Base-by-base conservation (phyloP, 1,140 invertebrate species). In the Babylonia areolata region DNA sequence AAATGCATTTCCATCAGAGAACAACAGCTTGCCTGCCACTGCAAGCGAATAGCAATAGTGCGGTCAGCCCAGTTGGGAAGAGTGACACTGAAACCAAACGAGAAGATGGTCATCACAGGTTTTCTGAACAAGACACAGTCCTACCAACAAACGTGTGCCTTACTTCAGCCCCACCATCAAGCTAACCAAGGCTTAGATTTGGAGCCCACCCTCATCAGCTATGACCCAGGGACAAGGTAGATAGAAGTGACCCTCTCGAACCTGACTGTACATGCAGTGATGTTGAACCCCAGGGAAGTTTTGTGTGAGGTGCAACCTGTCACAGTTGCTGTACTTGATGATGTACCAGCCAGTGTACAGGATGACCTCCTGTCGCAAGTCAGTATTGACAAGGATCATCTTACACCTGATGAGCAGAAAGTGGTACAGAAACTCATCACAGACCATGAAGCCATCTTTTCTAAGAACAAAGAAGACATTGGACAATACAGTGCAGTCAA, bases 1-100 rank as follows among this genome's bases (percentile, higher is more conserved):
- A n/a, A n/a, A n/a, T n/a, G n/a, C n/a, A n/a, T n/a, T n/a, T n/a
- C n/a, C n/a, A n/a, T n/a, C n/a, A n/a, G n/a, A n/a, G n/a, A n/a
- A n/a, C n/a, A n/a, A n/a, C n/a, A n/a, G n/a, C n/a, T n/a, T n/a
- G n/a, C n/a, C n/a, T n/a, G n/a, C n/a, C n/a, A n/a, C n/a, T n/a
- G n/a, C n/a, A n/a, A n/a, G n/a, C n/a, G n/a, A n/a, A n/a, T n/a
- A 79, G 86, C 85, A 6, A 33, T 90, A 15, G 81, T 90, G 1
- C 85, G 75, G 81, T 86, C 71, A 84, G 87, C 83, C 11, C 75
- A 85, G 12, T 0, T n/a, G n/a, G n/a, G n/a, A n/a, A n/a, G n/a
- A n/a, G n/a, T n/a, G n/a, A n/a, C n/a, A n/a, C n/a, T n/a, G n/a
- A n/a, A n/a, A n/a, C n/a, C n/a, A n/a, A n/a, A n/a, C n/a, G n/a